Evolutionary conservation across 1,140 invertebrate species (phyloP).

Genomic region (Heliconius nattereri): DNA sequence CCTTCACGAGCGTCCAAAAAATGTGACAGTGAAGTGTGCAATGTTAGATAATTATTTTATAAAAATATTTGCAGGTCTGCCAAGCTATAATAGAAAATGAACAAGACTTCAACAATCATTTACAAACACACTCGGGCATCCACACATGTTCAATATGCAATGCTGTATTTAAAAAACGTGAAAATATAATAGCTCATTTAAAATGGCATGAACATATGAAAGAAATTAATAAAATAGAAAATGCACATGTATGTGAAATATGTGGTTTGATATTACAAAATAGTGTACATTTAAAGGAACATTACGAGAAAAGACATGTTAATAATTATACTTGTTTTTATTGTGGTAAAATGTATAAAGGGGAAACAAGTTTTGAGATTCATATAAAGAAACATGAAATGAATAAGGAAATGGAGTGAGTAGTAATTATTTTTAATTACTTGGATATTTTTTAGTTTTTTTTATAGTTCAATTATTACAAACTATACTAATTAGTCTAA

Average conservation of each 20-base stretch:
- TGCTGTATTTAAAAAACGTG: slow-evolving; percentile 61
- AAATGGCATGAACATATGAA: slow-evolving; percentile 55
- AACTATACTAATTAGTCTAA: no score
- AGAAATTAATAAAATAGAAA: slow-evolving; percentile 41
- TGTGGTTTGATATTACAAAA: slow-evolving; percentile 59
- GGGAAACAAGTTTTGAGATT: slow-evolving; percentile 60
- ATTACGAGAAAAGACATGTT: slow-evolving; percentile 59
- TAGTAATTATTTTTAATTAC: slow-evolving; percentile 9
- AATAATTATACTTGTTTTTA: slow-evolving; percentile 72
- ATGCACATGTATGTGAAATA: slow-evolving; percentile 61
- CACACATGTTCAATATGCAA: slow-evolving; percentile 61
- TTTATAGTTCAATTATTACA: neutral
- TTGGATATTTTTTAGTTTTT: neutral
- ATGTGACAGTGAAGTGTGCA: no score
- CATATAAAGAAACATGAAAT: slow-evolving; percentile 75
- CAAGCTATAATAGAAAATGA: slow-evolving; percentile 61
- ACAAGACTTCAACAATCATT: slow-evolving; percentile 58
- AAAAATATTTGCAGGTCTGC: slow-evolving; percentile 55
- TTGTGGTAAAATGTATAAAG: slow-evolving; percentile 68
- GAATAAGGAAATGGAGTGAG: slow-evolving; percentile 51
- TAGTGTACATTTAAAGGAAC: slow-evolving; percentile 51
- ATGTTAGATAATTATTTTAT: neutral
- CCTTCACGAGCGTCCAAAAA: no score
- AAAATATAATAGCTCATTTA: slow-evolving; percentile 62
- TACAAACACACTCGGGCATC: slow-evolving; percentile 60